Percentiles rank a stretch among this genome's conserved stretches.
Evolutionary conservation across 2,797 vertebrate species (phyloP).

Genomic region (Phataginus tetradactyla): DNA sequence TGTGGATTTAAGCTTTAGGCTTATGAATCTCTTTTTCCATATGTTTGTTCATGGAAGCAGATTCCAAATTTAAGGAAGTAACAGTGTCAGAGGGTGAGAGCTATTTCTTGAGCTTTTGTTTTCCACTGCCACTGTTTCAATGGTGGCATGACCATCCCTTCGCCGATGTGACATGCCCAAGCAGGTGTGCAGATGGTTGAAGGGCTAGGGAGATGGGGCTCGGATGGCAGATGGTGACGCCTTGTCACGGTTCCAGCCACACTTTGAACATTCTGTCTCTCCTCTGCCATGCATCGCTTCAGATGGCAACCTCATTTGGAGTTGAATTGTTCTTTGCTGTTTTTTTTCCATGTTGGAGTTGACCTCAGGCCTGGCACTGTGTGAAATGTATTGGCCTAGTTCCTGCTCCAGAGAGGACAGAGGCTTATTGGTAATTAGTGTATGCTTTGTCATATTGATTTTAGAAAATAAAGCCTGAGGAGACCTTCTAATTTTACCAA

Average conservation of each 20-base stretch:
- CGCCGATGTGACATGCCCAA: neutral
- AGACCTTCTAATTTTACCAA: neutral
- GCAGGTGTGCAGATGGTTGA: slow-evolving; percentile 63
- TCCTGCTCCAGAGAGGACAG: slow-evolving; percentile 24
- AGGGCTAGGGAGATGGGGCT: slow-evolving; percentile 25
- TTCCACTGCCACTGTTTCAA: neutral
- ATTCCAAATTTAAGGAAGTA: slow-evolving; percentile 13
- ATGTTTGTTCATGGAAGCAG: neutral
- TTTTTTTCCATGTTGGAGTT: neutral
- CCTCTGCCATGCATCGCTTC: slow-evolving; percentile 69
- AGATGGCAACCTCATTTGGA: slow-evolving; percentile 70
- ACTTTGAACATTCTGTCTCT: slow-evolving; percentile 83
- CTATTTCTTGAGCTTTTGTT: slow-evolving; percentile 38
- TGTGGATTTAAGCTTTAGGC: neutral
- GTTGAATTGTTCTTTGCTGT: slow-evolving; percentile 31
- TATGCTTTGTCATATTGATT: slow-evolving; percentile 45
- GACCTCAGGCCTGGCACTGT: slow-evolving; percentile 54
- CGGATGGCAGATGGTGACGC: slow-evolving; percentile 82
- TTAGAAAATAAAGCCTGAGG: slow-evolving; percentile 31
- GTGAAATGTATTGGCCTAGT: slow-evolving; percentile 21
- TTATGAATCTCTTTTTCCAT: slow-evolving; percentile 12
- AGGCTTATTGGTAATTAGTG: neutral
- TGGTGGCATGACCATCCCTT: neutral
- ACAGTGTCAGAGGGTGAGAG: neutral
- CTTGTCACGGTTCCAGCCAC: slow-evolving; percentile 81